Conservation (phyloP, 2,113 vertebrate species). For the Paedocypris sp. region DNA sequence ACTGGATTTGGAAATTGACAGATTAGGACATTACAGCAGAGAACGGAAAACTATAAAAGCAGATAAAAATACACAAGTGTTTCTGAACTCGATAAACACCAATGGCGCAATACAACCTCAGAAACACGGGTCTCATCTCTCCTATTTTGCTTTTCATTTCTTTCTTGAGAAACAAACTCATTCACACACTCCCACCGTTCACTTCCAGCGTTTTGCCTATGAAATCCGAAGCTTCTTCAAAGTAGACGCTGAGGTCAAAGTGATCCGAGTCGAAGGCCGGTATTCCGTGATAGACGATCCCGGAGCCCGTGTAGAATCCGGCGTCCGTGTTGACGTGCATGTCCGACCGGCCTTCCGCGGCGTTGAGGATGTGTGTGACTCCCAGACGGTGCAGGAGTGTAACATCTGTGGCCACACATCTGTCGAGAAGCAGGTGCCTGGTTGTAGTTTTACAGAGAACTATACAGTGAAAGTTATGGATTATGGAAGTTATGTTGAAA, state of each 20-base stretch:
- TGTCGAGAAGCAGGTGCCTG: no score
- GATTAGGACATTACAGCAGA: no score
- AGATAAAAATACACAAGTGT: no score
- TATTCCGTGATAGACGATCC: constrained; percentile 81
- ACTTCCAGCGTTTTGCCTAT: constrained; percentile 77
- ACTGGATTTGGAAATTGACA: no score
- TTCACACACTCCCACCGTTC: constrained; percentile 68
- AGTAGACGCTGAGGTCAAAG: constrained; percentile 86
- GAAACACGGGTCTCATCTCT: no score
- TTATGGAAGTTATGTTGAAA: no score
- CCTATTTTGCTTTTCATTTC: no score
- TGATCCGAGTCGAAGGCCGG: constrained; percentile 83
- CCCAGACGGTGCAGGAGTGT: constrained; percentile 69
- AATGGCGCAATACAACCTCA: no score
- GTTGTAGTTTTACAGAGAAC: no score
- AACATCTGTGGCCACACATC: constrained; percentile 76
- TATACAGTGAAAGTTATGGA: no score
- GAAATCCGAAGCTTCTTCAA: constrained; percentile 84
- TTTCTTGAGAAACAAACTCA: not conserved
- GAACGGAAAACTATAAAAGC: no score
- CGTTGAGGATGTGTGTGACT: constrained; percentile 88
- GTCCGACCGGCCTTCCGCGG: constrained; percentile 84
- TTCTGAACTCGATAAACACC: no score
- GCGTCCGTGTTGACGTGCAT: constrained; percentile 93
- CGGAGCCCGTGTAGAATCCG: constrained; percentile 74